A percentile compares a stretch with the other conserved stretches of the same genome.
phyloP scores from a whole-genome alignment of 2,888 invertebrate genomes.

The Odontothrips loti region DNA sequence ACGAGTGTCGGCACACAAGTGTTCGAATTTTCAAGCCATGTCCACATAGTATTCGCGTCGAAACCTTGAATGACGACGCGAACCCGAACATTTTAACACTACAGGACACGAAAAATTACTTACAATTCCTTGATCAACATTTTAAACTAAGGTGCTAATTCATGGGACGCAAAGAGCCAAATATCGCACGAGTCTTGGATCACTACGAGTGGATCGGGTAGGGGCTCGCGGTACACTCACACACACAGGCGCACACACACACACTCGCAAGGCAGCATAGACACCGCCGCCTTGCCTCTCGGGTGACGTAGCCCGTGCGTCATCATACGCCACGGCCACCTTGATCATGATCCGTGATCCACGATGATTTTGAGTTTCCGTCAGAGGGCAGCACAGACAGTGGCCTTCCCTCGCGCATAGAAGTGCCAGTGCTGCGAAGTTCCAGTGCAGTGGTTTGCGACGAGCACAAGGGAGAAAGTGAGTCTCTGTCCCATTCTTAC shows the following conservation, averaged over 20 bases:
- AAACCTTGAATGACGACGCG: neutral
- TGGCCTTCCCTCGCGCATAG: too few relatives aligned
- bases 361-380: too few relatives aligned
- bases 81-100: neutral
- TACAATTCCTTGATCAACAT: conserved; percentile 24
- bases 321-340: neutral
- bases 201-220: conserved; percentile 15
- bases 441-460: too few relatives aligned
- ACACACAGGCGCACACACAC: neutral
- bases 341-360: too few relatives aligned
- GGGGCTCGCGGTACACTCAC: conserved; percentile 17
- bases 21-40: conserved; percentile 9
- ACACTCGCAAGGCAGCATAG: neutral
- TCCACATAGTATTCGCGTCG: neutral
- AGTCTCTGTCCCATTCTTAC: too few relatives aligned
- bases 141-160: conserved; percentile 5
- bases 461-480: too few relatives aligned
- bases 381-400: too few relatives aligned
- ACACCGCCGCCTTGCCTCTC: neutral
- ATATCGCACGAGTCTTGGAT: conserved; percentile 6
- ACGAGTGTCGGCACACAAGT: conserved; percentile 4
- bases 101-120: neutral
- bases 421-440: too few relatives aligned
- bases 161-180: neutral
- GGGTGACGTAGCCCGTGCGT: conserved; percentile 5